Conservation (phyloP, 2,797 vertebrate genomes). For the Carcharodon carcharias region DNA sequence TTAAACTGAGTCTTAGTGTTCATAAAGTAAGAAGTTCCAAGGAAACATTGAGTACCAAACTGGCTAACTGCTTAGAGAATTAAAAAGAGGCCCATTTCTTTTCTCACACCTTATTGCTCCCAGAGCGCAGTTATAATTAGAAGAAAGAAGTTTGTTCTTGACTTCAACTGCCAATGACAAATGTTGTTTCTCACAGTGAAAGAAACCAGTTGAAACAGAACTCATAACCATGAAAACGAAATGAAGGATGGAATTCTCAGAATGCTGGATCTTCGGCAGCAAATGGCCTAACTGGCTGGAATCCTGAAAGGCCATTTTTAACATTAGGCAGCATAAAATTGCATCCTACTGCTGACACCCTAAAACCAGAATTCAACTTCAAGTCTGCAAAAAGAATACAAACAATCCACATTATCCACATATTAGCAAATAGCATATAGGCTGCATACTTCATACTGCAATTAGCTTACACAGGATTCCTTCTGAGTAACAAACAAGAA, state of each 20-base stretch:
- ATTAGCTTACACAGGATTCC: neutral
- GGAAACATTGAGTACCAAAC: neutral
- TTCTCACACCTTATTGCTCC: neutral
- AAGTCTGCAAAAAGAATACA: neutral
- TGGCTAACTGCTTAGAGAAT: neutral
- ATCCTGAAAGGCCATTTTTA: neutral
- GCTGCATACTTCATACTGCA: neutral
- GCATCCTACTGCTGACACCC: neutral
- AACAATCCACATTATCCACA: neutral
- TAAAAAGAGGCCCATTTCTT: neutral
- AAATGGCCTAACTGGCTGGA: neutral
- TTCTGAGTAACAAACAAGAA: neutral
- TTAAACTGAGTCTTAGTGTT: neutral
- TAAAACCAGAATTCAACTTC: neutral
- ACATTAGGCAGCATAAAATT: neutral
- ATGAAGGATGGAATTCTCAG: neutral
- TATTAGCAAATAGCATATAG: neutral
- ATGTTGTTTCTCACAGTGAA: neutral
- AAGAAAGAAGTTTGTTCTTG: neutral
- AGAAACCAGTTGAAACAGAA: neutral
- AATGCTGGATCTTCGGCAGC: neutral
- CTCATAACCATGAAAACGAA: neutral
- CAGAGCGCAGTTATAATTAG: neutral
- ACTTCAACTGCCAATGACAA: neutral
- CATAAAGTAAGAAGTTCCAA: neutral